Evolutionary conservation across 2,797 vertebrate species (phyloP).

Genomic region (Scleropages formosus): DNA sequence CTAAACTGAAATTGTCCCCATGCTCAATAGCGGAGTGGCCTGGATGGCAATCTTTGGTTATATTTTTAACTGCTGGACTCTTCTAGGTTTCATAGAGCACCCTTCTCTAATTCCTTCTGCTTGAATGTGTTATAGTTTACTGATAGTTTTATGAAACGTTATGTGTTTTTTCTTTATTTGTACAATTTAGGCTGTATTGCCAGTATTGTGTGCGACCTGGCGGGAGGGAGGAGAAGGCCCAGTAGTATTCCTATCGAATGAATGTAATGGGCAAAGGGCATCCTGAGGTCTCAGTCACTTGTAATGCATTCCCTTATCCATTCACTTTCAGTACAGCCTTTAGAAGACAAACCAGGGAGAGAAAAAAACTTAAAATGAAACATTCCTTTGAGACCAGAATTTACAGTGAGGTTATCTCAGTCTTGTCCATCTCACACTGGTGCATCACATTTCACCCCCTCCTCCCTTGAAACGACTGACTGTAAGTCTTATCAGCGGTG

Average conservation of each 20-base stretch:
- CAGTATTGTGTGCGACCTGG: too few relatives aligned
- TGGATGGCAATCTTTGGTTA: not conserved
- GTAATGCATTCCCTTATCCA: not conserved
- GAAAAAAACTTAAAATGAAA: not conserved
- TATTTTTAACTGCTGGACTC: not conserved
- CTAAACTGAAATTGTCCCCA: not conserved
- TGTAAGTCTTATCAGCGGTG: slow-evolving; percentile 62
- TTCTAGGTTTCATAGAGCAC: not conserved
- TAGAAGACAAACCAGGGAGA: not conserved
- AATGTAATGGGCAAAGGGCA: too few relatives aligned
- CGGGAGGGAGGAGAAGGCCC: not conserved
- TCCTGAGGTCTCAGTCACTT: not conserved
- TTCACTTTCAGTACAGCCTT: not conserved
- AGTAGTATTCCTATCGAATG: not conserved
- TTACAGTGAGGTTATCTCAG: slow-evolving; percentile 2
- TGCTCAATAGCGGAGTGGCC: slow-evolving; percentile 7
- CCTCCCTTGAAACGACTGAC: slow-evolving; percentile 30
- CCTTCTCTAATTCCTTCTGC: not conserved
- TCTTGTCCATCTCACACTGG: slow-evolving; percentile 48
- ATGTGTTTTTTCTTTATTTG: too few relatives aligned
- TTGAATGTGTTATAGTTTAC: not conserved
- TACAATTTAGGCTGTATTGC: not conserved
- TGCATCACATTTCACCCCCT: slow-evolving; percentile 19
- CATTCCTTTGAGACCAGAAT: slow-evolving; percentile 11
- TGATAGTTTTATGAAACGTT: not conserved